Evolutionary conservation across 1,140 invertebrate species (phyloP), one percentile per base, ranked within the genome.

Genomic region (Drosophila nannoptera): DNA sequence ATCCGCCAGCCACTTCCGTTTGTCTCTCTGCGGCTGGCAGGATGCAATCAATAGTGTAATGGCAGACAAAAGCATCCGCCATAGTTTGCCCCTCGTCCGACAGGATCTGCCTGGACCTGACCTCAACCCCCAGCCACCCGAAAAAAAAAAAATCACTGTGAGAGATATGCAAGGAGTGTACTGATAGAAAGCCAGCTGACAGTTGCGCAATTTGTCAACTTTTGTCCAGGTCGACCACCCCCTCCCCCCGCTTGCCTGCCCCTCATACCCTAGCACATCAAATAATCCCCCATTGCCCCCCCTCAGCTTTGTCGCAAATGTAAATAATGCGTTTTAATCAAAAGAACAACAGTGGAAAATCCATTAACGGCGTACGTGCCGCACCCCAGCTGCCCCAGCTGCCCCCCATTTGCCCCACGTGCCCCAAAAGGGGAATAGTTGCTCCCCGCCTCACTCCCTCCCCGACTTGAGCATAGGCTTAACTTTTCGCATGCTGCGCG

Each of bases 41-140:
- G 84, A 87, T 86, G 81, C 77, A 87, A 87, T 87, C 84, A 87
- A 87, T 87, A 87, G 86, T 84, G 77, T 87, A 80, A 83, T 78
- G 75, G 77, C 86, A 77, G 84, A 87, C 86, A 88, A 81, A 76
- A 76, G 80, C 77, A 87, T 86, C 83, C 83, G 78, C 73, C 69
- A 58, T 73, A 73, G 74, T 78, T 78, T 74, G 67, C 35, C 63
- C 66, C 54, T 70, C 33, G 63, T 46, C 76, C 40, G 58, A 65
- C 73, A 70, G 42, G 32, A 56, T 22, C 49, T 46, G 38, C 40
- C 40, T 14, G 40, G 14, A 14, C 40, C 40, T 43, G 14, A 54
- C 22, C 22, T 22, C 22, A n/a, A 46, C 29, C 38, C 1, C 42
- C 29, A 14, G 12, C 14, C 46, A 35, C 22, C 49, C 35, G 11